These are phyloP conservation scores for Pocillopora verrucosa DNA, from an alignment of 64 coral and sea anemone genomes.

Conservation along the genomic window DNA sequence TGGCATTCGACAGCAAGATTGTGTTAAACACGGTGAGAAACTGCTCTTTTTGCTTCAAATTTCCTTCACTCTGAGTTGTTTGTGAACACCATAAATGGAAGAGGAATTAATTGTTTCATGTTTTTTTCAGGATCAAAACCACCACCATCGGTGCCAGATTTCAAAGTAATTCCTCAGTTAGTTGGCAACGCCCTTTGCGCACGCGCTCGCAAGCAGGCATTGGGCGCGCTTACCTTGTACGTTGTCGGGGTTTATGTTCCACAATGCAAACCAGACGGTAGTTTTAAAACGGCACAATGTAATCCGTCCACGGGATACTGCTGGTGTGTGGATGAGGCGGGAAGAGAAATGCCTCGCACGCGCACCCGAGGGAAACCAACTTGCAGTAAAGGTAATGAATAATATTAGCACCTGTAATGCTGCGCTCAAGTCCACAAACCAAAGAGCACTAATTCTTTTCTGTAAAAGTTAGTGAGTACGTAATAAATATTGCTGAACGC, in stretches of 20 bases:
- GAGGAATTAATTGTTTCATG: background rate
- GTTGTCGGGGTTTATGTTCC: slow-evolving; percentile 50
- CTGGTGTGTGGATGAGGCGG: slow-evolving; percentile 58
- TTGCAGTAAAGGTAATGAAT: slow-evolving; percentile 33
- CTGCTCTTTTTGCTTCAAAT: background rate
- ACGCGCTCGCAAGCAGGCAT: slow-evolving; percentile 12
- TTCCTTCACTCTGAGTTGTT: background rate
- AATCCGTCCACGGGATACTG: slow-evolving; percentile 49
- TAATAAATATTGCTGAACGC: too few species aligned
- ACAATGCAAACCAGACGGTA: slow-evolving; percentile 32
- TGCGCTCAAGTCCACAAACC: background rate
- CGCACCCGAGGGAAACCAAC: slow-evolving; percentile 15
- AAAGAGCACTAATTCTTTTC: background rate
- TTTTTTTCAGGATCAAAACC: background rate
- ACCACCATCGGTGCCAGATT: background rate
- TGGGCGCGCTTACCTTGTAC: background rate
- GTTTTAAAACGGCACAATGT: slow-evolving; percentile 42
- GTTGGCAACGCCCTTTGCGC: background rate
- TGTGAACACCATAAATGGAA: background rate
- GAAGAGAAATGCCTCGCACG: slow-evolving; percentile 32
- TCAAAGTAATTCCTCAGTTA: slow-evolving; percentile 17
- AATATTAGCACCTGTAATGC: background rate
- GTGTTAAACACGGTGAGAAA: slow-evolving; percentile 30
- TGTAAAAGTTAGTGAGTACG: too few species aligned
- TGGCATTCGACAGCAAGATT: slow-evolving; percentile 40